Evolutionary conservation across 2,888 invertebrate genomes (phyloP).

Genomic region (Caenorhabditis plicata): DNA sequence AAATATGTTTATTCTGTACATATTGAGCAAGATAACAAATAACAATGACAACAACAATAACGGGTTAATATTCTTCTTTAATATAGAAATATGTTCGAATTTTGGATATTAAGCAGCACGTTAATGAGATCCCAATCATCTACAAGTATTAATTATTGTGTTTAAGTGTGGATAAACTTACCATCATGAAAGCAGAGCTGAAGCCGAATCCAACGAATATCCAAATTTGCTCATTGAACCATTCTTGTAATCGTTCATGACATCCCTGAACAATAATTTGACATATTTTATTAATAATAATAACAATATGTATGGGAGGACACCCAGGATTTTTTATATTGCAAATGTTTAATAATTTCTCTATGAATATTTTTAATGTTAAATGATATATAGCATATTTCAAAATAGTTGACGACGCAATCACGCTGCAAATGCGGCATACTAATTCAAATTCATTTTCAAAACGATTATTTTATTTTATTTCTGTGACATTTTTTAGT

Average conservation of each 20-base stretch:
- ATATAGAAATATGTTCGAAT: constrained; percentile 27
- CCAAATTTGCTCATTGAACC: constrained; percentile 52
- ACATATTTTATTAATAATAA: neutral
- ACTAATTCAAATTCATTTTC: too few relatives aligned
- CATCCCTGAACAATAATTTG: constrained; percentile 43
- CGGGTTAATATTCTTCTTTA: constrained; percentile 17
- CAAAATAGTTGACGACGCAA: too few relatives aligned
- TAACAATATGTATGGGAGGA: too few relatives aligned
- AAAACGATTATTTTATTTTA: too few relatives aligned
- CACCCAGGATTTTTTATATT: too few relatives aligned
- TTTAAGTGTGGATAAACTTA: constrained; percentile 3
- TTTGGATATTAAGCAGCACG: constrained; percentile 11
- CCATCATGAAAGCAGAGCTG: constrained; percentile 48
- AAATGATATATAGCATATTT: too few relatives aligned
- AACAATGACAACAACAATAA: neutral
- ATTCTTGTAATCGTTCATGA: constrained; percentile 46
- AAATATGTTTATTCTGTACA: neutral
- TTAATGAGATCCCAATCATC: constrained; percentile 44
- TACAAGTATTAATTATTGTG: constrained; percentile 13
- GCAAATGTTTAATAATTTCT: too few relatives aligned
- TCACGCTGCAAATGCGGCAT: too few relatives aligned
- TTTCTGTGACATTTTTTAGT: too few relatives aligned
- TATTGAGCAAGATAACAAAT: neutral
- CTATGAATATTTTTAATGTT: too few relatives aligned
- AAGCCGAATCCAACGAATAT: constrained; percentile 53